phyloP scores from a whole-genome alignment of 1,140 invertebrate genomes.

The Bicyclus anynana region DNA sequence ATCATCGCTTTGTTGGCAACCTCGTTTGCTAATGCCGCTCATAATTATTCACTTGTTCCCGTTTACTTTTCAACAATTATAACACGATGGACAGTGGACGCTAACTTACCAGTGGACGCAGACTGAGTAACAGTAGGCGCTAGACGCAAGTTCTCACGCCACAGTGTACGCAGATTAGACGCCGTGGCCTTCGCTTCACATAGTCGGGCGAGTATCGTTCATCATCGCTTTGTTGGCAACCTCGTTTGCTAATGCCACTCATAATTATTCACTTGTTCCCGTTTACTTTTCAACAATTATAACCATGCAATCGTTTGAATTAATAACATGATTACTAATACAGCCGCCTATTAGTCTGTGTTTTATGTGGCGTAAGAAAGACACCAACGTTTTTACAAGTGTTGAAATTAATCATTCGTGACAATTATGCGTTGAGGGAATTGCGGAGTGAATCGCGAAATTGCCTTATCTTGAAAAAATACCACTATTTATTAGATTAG shows the following conservation, averaged over 20 bases:
- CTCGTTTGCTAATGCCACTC: conserved; percentile 16
- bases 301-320: conserved; percentile 17
- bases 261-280: conserved; percentile 16
- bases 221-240: conserved; percentile 6
- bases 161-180: too few species aligned
- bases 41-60: conserved; percentile 16
- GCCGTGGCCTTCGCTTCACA: too few species aligned
- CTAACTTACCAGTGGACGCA: too few species aligned
- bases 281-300: conserved; percentile 23
- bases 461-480: too few species aligned
- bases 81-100: too few species aligned
- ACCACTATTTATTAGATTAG: too few species aligned
- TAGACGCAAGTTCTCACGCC: too few species aligned
- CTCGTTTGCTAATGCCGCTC: conserved; percentile 16
- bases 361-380: conserved; percentile 10
- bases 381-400: background rate
- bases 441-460: too few species aligned
- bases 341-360: conserved; percentile 6
- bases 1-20: conserved; percentile 6
- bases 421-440: background rate
- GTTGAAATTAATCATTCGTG: background rate
- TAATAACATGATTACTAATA: conserved; percentile 21
- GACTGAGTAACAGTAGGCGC: too few species aligned
- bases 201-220: conserved; percentile 1
- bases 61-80: too few species aligned